phyloP scores from a whole-genome alignment of 64 coral and sea anemone species.

The Porites lutea region DNA sequence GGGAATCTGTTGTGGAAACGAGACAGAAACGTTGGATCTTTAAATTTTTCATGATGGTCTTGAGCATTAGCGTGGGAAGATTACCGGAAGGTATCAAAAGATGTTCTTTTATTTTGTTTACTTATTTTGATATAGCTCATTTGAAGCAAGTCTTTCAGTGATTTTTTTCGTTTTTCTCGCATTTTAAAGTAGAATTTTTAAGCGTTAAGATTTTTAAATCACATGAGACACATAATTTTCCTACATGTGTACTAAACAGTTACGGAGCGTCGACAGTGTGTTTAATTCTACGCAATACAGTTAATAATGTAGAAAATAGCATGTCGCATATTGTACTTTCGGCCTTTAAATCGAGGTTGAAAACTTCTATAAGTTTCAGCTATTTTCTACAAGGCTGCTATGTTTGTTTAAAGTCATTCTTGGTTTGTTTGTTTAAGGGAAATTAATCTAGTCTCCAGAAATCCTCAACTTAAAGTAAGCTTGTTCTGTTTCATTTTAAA shows the following conservation, averaged over 20 bases:
- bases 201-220: too few species aligned
- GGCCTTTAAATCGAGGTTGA: background rate
- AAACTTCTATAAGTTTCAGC: too few species aligned
- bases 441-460: too few species aligned
- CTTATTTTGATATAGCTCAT: background rate
- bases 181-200: background rate
- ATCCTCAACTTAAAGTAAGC: too few species aligned
- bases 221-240: too few species aligned
- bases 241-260: too few species aligned
- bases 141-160: background rate
- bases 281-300: too few species aligned
- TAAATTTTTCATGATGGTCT: background rate
- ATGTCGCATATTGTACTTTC: background rate
- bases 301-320: background rate
- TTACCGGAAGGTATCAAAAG: constrained; percentile 1
- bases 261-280: too few species aligned
- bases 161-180: background rate
- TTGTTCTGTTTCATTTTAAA: too few species aligned
- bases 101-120: background rate
- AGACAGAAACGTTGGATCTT: background rate
- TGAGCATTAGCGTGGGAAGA: background rate
- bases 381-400: too few species aligned
- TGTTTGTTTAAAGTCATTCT: too few species aligned
- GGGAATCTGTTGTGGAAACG: background rate
- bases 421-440: too few species aligned